Percentiles rank a stretch among this genome's conserved stretches.
Conservation (phyloP, 2,797 vertebrate genomes). For the Sebastes minor region DNA sequence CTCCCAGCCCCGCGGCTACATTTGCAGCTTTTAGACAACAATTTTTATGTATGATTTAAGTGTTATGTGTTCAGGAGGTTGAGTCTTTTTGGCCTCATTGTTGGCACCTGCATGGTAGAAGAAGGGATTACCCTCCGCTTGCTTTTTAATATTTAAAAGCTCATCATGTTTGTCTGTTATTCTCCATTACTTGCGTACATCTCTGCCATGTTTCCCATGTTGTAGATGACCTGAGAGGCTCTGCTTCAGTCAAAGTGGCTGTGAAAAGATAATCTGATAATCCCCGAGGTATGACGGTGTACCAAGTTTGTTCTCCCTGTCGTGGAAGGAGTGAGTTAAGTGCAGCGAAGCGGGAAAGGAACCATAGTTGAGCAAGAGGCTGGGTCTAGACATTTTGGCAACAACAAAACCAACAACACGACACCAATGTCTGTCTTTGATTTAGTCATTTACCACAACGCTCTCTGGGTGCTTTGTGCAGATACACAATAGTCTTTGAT, state of each 20-base stretch:
- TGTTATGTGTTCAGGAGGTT: neutral
- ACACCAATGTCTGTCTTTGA: conserved; percentile 4
- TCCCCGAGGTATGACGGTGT: conserved; percentile 67
- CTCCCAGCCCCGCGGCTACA: conserved; percentile 1
- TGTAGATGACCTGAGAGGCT: conserved; percentile 47
- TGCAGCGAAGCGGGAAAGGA: conserved; percentile 10
- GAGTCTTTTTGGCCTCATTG: neutral
- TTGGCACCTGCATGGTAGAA: neutral
- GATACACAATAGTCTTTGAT: neutral
- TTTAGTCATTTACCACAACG: neutral
- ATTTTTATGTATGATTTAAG: neutral
- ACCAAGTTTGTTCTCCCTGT: conserved; percentile 43
- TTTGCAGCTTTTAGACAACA: neutral
- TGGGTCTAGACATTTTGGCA: conserved; percentile 46
- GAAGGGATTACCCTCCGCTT: neutral
- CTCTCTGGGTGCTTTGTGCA: neutral
- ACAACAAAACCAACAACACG: conserved; percentile 16
- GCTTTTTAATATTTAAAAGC: neutral
- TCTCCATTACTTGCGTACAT: conserved; percentile 1
- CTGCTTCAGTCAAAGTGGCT: conserved; percentile 54
- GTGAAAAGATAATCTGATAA: conserved; percentile 76
- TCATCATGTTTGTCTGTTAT: neutral
- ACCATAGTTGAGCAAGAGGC: conserved; percentile 19
- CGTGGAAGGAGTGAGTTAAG: conserved; percentile 34
- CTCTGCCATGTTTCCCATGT: conserved; percentile 12